These are phyloP conservation scores for Tethya wilhelma DNA, from an alignment of 37 sponge, comb jelly and placozoan species.

Conservation along the genomic window DNA sequence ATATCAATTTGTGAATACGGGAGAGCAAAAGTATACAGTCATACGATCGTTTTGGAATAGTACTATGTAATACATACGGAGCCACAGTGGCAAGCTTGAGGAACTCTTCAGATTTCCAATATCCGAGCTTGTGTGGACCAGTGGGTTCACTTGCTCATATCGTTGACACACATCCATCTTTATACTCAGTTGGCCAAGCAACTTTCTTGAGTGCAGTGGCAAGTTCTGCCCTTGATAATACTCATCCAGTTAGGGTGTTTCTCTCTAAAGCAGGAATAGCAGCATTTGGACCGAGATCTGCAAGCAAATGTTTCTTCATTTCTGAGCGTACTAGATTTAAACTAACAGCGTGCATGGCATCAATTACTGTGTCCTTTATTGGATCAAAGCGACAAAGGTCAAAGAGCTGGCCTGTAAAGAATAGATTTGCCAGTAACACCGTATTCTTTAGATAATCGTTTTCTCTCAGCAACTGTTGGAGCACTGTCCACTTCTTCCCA, in stretches of 20 bases:
- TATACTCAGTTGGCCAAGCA: constrained; percentile 1
- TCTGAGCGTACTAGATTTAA: constrained; percentile 4
- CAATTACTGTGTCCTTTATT: background rate
- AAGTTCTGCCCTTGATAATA: background rate
- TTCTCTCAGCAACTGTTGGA: constrained; percentile 1
- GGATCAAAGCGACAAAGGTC: constrained; percentile 35
- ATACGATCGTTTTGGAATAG: background rate
- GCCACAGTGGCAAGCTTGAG: background rate
- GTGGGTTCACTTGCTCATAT: background rate
- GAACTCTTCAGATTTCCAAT: constrained; percentile 31
- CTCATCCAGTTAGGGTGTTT: background rate
- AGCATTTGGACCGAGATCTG: constrained; percentile 2
- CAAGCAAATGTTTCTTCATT: constrained; percentile 6
- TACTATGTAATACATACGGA: background rate
- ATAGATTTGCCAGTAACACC: constrained; percentile 26
- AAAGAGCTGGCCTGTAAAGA: constrained; percentile 5
- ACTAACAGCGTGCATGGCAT: constrained; percentile 18
- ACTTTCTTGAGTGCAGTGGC: background rate
- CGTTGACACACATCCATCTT: background rate
- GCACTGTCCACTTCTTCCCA: constrained; percentile 10
- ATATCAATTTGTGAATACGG: background rate
- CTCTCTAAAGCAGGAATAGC: background rate
- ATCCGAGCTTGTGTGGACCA: background rate
- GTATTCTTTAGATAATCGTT: background rate
- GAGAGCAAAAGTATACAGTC: background rate